These are phyloP conservation scores for Coccyzus lansbergi DNA, from an alignment of 2,797 vertebrate species.

Conservation along the genomic window DNA sequence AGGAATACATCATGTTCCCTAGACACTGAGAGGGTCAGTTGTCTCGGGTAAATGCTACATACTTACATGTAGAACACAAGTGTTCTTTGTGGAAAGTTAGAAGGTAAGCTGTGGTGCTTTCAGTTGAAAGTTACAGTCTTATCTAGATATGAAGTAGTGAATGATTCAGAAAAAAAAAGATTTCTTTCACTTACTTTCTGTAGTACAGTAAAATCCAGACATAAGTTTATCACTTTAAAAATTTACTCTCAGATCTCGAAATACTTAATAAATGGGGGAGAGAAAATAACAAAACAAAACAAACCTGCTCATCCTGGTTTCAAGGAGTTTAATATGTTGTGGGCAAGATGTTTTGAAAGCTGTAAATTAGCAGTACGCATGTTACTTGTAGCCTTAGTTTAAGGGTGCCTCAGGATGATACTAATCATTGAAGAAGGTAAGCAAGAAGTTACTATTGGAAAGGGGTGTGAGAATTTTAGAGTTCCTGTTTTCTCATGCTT, in stretches of 20 bases:
- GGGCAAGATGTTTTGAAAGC: background rate
- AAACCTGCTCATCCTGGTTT: background rate
- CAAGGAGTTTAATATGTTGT: background rate
- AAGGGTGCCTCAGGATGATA: background rate
- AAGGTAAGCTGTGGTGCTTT: background rate
- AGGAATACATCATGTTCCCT: background rate
- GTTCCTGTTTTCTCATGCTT: background rate
- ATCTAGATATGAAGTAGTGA: background rate
- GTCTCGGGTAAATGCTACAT: background rate
- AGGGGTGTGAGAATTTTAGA: background rate
- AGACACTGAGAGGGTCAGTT: background rate
- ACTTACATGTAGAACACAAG: rapidly evolving
- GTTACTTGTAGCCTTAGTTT: background rate
- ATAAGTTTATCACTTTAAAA: background rate
- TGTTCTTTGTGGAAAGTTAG: background rate
- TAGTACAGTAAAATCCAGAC: background rate
- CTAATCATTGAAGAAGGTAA: background rate
- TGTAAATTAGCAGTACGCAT: rapidly evolving
- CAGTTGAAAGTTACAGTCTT: background rate
- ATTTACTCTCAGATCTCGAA: background rate
- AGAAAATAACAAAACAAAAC: background rate
- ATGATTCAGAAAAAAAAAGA: background rate
- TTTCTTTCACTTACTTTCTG: background rate
- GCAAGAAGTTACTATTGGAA: background rate
- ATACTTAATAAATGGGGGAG: background rate